Evolutionary conservation across 2,113 vertebrate genomes (phyloP).

Genomic region (Arvicanthis niloticus): DNA sequence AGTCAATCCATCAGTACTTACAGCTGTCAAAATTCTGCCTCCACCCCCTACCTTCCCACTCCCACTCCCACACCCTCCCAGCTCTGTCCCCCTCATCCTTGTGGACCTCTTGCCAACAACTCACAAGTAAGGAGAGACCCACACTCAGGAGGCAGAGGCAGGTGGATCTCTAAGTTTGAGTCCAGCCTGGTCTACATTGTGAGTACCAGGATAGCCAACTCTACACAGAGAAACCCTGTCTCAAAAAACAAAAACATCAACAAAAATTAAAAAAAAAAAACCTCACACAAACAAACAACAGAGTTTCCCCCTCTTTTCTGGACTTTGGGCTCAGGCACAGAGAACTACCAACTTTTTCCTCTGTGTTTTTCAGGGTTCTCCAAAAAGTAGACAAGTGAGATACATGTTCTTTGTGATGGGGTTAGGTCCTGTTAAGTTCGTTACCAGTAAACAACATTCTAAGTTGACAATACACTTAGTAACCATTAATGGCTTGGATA

Average conservation of each 20-base stretch:
- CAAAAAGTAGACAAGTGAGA: background rate
- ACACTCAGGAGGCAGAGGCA: background rate
- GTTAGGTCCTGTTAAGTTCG: background rate
- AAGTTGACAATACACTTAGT: background rate
- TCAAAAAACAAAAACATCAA: background rate
- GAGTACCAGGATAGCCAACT: background rate
- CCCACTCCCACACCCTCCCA: too few species aligned
- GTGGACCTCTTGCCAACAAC: too few species aligned
- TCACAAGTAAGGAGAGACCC: too few species aligned
- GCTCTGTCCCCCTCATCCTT: too few species aligned
- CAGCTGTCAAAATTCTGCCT: too few species aligned
- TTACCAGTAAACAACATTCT: background rate
- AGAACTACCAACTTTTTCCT: background rate
- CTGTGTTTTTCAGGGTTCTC: background rate
- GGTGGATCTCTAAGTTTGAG: background rate
- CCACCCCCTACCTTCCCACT: too few species aligned
- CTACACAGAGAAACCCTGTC: background rate
- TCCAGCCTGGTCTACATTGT: background rate
- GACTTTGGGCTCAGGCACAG: background rate
- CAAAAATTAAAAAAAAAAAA: background rate
- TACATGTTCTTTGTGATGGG: background rate
- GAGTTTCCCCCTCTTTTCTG: background rate
- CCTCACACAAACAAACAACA: background rate
- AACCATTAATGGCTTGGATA: background rate
- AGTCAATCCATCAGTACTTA: too few species aligned